phyloP scores from a whole-genome alignment of 2,797 vertebrate species.

The Phylloscopus collybita region DNA sequence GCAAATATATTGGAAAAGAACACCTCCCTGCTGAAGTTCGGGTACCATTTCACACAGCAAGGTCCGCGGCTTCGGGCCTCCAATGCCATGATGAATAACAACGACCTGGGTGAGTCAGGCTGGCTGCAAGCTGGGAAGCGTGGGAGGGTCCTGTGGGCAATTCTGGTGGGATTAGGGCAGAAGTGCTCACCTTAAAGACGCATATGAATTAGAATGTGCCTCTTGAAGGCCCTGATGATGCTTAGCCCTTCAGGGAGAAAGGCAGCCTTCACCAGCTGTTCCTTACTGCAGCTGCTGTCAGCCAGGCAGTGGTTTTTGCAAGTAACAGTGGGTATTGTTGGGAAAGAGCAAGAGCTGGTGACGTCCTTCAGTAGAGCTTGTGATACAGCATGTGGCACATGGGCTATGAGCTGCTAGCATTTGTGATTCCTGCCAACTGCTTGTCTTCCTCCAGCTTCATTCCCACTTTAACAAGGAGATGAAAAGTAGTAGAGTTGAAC shows the following conservation, averaged over 20 bases:
- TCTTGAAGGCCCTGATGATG: background rate
- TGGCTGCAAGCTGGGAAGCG: background rate
- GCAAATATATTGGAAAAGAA: slow-evolving; percentile 98
- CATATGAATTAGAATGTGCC: background rate
- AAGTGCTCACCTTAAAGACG: background rate
- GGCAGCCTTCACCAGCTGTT: background rate
- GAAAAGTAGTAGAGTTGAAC: slow-evolving; percentile 11
- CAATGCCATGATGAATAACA: slow-evolving; percentile 99
- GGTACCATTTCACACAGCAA: slow-evolving; percentile 98
- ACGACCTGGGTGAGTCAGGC: slow-evolving; percentile 89
- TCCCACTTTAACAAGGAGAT: background rate
- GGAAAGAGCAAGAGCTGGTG: background rate
- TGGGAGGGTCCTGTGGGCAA: background rate
- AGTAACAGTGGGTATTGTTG: background rate
- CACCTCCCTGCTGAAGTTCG: slow-evolving; percentile 90
- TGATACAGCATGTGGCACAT: background rate
- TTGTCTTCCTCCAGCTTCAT: background rate
- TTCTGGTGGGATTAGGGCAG: background rate
- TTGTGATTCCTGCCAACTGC: background rate
- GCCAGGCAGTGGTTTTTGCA: background rate
- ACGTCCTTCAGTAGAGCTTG: rapidly evolving
- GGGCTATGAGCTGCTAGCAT: background rate
- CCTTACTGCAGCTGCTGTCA: background rate
- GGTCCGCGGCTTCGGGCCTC: slow-evolving; percentile 93
- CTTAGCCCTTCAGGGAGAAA: background rate